phyloP scores from a whole-genome alignment of 2,797 vertebrate genomes.

The Anguilla anguilla region DNA sequence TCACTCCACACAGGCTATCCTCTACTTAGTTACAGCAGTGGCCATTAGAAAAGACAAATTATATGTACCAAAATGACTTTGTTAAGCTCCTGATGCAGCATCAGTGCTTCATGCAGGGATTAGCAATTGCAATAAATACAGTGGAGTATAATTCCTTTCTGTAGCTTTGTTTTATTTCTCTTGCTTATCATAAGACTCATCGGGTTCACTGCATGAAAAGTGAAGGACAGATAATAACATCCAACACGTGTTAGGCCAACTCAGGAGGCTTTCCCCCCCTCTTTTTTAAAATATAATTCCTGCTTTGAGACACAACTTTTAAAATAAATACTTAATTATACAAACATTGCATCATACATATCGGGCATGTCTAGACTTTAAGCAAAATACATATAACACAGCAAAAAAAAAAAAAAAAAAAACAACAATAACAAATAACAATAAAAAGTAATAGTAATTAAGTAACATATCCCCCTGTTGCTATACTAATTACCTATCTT shows the following conservation, averaged over 20 bases:
- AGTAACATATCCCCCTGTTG: too few species aligned
- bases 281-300: too few species aligned
- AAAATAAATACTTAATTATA: constrained; percentile 7
- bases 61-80: not conserved
- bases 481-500: too few species aligned
- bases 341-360: too few species aligned
- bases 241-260: constrained; percentile 15
- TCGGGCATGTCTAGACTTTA: too few species aligned
- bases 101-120: not conserved
- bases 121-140: not conserved
- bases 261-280: not conserved
- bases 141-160: not conserved
- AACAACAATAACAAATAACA: too few species aligned
- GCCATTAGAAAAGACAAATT: not conserved
- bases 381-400: too few species aligned
- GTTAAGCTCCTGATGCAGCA: not conserved
- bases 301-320: not conserved
- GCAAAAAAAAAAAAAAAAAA: too few species aligned
- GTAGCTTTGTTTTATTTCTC: not conserved
- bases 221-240: constrained; percentile 11
- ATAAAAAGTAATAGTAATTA: too few species aligned
- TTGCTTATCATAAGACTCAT: not conserved
- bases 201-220: not conserved
- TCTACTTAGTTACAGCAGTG: not conserved
- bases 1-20: not conserved